Evolutionary conservation across 2,888 invertebrate genomes (phyloP), one percentile per base, ranked within the genome.

Genomic region (Ischnura elegans): DNA sequence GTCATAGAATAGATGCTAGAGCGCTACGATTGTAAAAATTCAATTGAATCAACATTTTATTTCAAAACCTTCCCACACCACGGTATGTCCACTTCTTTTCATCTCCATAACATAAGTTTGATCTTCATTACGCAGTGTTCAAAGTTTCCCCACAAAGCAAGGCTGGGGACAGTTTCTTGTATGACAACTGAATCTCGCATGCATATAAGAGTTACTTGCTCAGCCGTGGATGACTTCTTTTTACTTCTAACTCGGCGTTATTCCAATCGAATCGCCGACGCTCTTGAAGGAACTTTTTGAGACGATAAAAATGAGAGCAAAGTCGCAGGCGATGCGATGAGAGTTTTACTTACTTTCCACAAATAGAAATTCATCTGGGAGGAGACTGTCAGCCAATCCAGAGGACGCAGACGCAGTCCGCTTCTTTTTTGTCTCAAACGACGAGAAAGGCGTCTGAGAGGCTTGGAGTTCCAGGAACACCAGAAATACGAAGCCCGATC

Each of bases 341-440:
- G 76, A 13, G 76, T 76, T 76, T 76, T 76, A 76, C 76, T 76
- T 76, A 76, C 76, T 76, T 76, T 76, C 76, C 76, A 76, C 36
- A 76, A 76, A 76, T 76, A 76, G 76, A 76, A 76, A 76, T 76
- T 36, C 76, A 76, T 76, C 36, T 8, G n/a, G 36, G 76, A 76
- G 76, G 76, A 29, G 47, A n/a, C 16, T 76, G 76, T 76, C 29
- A 76, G 36, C 29, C 76, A 36, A 76, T 76, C 76, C 76, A 76
- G 76, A 13, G 3, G 76, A 76, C 36, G n/a, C 36, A 36, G 16
- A 36, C 6, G 76, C n/a, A 51, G 51, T 10, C 51, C 6, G 0
- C 10, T 36, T 10, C 76, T 76, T 76, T 76, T 36, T 76, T 29
- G 29, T 36, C 13, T 13, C 36, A 29, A 29, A 36, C 76, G n/a